Evolutionary conservation across 2,797 vertebrate genomes (phyloP), one percentile per base, ranked within the genome.

Genomic region (Pangasius larnaudii): DNA sequence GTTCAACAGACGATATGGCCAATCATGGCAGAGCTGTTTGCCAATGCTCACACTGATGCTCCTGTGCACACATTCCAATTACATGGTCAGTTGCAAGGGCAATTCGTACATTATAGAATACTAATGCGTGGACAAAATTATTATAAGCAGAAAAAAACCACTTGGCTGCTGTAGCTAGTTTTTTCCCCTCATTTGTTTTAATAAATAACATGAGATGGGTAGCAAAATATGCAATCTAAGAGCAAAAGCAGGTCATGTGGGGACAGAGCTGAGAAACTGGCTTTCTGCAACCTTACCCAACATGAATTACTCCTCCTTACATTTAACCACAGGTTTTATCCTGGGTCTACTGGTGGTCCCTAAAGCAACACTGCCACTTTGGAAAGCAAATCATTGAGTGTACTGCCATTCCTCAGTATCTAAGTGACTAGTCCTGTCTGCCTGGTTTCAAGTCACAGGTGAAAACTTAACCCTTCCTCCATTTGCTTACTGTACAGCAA

Each of bases 1-100:
- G 61, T 65, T 39, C 65, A 83, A 88, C 87, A 91, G 83, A 63
- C 89, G 87, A 77, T 85, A 63, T 90, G 90, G 86, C 90, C 88
- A 93, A 93, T 93, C 88, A 88, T 91, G 92, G 93, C 90, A 89
- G 88, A 91, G 90, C 88, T 89, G 63, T 78, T 80, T 72, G 90
- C 88, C 91, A 81, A 58, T 80, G 49, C 85, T 89, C 90, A 67
- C 89, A 79, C 91, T 90, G 59, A 83, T 53, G 69, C 86, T 59
- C 61, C 89, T 69, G 30, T 67, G 82, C 86, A 92, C 81, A 86
- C 89, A 72, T 91, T 93, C 91, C 89, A 92, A 93, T 92, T 93
- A 90, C 86, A 89, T 90, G 91, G 88, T 92, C 92, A 91, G 90
- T 86, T 89, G 89, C 89, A 90, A 80, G 67, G 88, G 56, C 88